Evolutionary conservation across 2,113 vertebrate species (phyloP), one percentile per base, ranked within the genome.

Genomic region (Trinectes maculatus): DNA sequence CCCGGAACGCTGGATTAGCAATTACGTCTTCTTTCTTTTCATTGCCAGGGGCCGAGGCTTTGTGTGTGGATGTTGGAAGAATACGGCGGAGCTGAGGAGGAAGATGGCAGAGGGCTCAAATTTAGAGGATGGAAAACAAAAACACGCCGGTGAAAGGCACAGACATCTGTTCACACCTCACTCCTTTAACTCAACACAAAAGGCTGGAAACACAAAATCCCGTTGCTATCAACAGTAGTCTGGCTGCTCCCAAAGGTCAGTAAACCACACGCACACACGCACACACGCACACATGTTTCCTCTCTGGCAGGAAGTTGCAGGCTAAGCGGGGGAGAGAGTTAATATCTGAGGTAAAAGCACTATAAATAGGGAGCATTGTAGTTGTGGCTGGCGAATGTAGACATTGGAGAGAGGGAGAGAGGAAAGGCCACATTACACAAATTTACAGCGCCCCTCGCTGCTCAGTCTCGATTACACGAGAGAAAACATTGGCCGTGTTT

Each of bases 311-410:
- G 90, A 90, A 90, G 83, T 76, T 51, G 71, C 51, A 59, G 46
- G 73, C 65, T 24, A 49, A 76, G 77, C 64, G 0, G 76, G 71
- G 57, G 69, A 85, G 83, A 68, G 80, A 72, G 68, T 87, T 86
- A 90, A 90, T 91, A 87, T 85, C 85, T 82, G 85, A 89, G 70
- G 82, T 84, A 74, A 85, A 82, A 72, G 59, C 4, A 2, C 89
- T 91, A 91, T 91, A 92, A 92, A 91, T 92, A 92, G 89, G 66
- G 70, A 62, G 68, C 67, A 87, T 90, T 90, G 89, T 91, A 80
- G 72, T 63, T 55, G 48, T n/a, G 66, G 76, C 63, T 80, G 80
- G 60, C 74, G 70, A 66, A 79, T 12, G 31, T 34, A 46, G 83
- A 80, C 64, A 42, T 28, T 52, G 55, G 71, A 49, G 70, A 74